Conservation (phyloP, 1,140 invertebrate genomes). For the Pogonomyrmex californicus region DNA sequence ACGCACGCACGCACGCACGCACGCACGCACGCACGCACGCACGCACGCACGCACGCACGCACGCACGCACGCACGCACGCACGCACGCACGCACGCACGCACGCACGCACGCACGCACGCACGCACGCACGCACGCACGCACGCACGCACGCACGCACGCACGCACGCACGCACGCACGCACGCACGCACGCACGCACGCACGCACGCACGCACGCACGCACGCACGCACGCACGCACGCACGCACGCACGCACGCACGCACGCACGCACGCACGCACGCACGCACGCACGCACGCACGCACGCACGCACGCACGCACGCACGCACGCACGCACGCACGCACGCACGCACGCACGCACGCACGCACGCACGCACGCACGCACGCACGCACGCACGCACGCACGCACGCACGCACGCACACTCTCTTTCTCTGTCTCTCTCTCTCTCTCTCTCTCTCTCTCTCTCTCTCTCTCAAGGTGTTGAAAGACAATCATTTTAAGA, state of each 20-base stretch:
- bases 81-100: neutral
- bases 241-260: neutral
- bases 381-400: neutral
- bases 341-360: too few relatives aligned
- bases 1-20: too few relatives aligned
- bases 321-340: too few relatives aligned
- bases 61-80: neutral
- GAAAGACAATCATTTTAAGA: neutral
- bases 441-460: too few relatives aligned
- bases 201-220: neutral
- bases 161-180: neutral
- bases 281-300: neutral
- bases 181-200: too few relatives aligned
- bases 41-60: constrained; percentile 6
- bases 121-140: constrained; percentile 17
- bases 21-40: neutral
- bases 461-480: too few relatives aligned
- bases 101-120: neutral
- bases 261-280: neutral
- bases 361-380: too few relatives aligned
- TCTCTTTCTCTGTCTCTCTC: too few relatives aligned
- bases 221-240: constrained; percentile 14
- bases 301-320: constrained; percentile 12
- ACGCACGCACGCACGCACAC: neutral
- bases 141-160: neutral